Evolutionary conservation across 2,797 vertebrate species (phyloP), one percentile per base, ranked within the genome.

Genomic region (Ara ararauna): DNA sequence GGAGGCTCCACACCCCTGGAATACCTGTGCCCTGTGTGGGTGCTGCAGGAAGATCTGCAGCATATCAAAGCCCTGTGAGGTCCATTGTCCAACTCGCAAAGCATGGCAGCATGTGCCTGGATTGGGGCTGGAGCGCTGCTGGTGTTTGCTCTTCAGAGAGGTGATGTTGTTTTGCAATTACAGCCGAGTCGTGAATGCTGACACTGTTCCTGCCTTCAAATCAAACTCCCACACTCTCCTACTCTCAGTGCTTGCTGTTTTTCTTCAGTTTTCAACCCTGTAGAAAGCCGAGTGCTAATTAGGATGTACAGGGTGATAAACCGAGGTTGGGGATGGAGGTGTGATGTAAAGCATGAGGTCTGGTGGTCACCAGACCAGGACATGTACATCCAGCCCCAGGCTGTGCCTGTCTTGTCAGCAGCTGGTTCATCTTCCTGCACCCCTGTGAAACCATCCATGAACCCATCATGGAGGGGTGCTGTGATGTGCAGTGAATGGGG

Each of bases 191-290:
- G 2, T 21, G 88, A 68, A 23, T 45, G 74, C 62, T 82, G 80
- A 89, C 75, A 80, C 75, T 4, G 2, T 34, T 77, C 70, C 70
- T 3, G 18, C 68, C 53, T 90, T 76, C 88, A 67, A 32, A 77
- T 80, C 92, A 67, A 72, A 81, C 95, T 94, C 87, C 94, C 79
- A 90, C 66, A 26, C 82, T 56, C 17, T 80, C 47, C 56, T 86
- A 5, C 66, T 78, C 56, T 13, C 74, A 71, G 53, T 34, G 47
- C 72, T 87, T 1, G 1, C n/a, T 85, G 86, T 24, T 89, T 92
- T 74, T 58, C 61, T 85, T 53, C 15, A 2, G 29, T 58, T 81
- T 84, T 72, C 83, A 40, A 21, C 42, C 34, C 50, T 90, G 62
- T 29, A 75, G 91, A 91, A 44, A 0, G 0, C 36, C 9, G 70